Conservation (phyloP, 2,888 invertebrate species). For the Antheraea yamamai region DNA sequence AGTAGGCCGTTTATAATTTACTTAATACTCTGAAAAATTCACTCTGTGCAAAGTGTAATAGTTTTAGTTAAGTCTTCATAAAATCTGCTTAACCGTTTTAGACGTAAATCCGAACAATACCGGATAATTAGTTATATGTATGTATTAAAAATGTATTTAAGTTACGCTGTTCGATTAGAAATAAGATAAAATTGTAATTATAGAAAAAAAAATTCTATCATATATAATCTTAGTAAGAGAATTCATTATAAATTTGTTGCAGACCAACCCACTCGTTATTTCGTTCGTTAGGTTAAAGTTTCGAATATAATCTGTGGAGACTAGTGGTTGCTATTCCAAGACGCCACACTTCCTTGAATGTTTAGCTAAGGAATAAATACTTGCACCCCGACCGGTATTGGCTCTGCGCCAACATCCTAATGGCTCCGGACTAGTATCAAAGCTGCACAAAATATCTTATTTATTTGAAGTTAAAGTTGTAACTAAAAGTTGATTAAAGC, state of each 20-base stretch:
- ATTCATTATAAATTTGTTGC: background rate
- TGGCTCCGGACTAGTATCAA: conserved; percentile 70
- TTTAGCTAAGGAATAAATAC: conserved; percentile 75
- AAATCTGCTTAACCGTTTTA: no score
- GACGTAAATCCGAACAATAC: no score
- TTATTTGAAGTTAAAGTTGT: conserved; percentile 68
- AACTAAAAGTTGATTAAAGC: conserved; percentile 66
- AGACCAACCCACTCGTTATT: background rate
- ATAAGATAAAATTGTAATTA: no score
- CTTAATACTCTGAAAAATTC: no score
- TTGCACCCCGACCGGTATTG: conserved; percentile 69
- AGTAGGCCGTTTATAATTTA: no score
- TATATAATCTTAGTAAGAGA: background rate
- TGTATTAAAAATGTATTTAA: no score
- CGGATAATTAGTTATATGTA: no score
- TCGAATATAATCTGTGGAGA: conserved; percentile 31
- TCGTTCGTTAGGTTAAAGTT: background rate
- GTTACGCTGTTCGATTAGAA: no score
- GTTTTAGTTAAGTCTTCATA: no score
- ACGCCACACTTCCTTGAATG: conserved; percentile 78
- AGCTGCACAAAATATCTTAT: conserved; percentile 71
- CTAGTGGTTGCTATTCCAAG: conserved; percentile 73
- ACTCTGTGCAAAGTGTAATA: no score
- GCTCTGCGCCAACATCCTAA: conserved; percentile 73
- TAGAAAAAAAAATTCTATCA: no score